Conservation (phyloP, 2,797 vertebrate species). For the Malurus leucopterus region DNA sequence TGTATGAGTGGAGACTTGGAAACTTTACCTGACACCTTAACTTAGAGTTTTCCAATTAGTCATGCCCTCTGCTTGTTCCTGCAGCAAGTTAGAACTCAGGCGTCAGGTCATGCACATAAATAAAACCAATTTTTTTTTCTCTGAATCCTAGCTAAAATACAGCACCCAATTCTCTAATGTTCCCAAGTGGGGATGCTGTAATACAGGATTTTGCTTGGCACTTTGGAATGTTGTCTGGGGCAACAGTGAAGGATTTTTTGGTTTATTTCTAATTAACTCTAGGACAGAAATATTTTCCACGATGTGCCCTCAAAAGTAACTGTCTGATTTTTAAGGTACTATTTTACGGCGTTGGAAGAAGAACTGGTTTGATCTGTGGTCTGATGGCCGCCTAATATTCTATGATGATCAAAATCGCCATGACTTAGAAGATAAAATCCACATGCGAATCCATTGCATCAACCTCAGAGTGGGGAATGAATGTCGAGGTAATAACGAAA, state of each 20-base stretch:
- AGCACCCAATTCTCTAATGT: background rate
- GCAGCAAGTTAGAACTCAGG: background rate
- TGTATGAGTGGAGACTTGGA: background rate
- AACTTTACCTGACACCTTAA: background rate
- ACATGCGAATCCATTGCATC: constrained; percentile 91
- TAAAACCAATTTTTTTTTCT: background rate
- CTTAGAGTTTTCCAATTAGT: background rate
- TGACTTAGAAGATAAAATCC: constrained; percentile 90
- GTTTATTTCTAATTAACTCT: background rate
- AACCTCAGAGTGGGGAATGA: constrained; percentile 84
- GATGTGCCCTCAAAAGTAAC: background rate
- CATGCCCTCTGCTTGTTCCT: background rate
- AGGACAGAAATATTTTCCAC: background rate
- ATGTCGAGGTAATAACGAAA: constrained; percentile 80
- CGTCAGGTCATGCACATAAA: background rate
- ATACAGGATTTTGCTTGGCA: background rate
- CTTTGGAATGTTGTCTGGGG: background rate
- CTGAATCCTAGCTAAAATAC: background rate
- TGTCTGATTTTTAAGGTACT: constrained; percentile 78
- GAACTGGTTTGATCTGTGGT: constrained; percentile 97
- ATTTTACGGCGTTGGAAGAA: constrained; percentile 95
- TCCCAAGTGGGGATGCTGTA: background rate
- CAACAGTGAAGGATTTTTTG: background rate
- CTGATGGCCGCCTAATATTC: constrained; percentile 88
- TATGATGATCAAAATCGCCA: constrained; percentile 86